Evolutionary conservation across 1,140 invertebrate genomes (phyloP), one percentile per base, ranked within the genome.

Genomic region (Schlechtendalia chinensis): DNA sequence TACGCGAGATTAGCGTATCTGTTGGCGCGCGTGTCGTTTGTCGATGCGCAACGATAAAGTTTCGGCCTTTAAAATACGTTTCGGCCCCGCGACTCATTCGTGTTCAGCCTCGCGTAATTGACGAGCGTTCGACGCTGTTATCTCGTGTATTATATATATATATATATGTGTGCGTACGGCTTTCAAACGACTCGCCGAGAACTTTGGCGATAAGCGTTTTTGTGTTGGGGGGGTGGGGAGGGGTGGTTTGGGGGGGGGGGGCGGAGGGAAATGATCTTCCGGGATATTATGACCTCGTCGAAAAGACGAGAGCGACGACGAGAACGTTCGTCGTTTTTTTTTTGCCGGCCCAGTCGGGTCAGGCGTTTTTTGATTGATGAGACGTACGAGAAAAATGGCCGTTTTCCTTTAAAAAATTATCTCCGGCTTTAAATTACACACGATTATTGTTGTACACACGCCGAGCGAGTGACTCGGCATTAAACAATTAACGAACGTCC

Each of bases 401-500:
- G 58, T 75, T 75, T 75, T 12, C 54, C 59, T 59, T 59, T 16
- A 58, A 74, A 69, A 72, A 75, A 75, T 59, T n/a, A 59, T 59
- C 72, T 17, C 6, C 72, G 32, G n/a, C n/a, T 39, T 24, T 39
- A 4, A 39, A 59, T 59, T 47, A 67, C 22, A 47, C 1, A 47
- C 32, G 61, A 39, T 74, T 74, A 74, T 54, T 54, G 19, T 65
- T 65, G 63, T 65, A 65, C 63, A 61, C 19, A 29, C 17, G 27
- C 0, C 14, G 11, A 16, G 4, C 11, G 12, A 59, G n/a, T 75
- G 72, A 75, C 72, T 75, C 45, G 32, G 72, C 72, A 59, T 59
- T 59, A 75, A 75, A 75, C 72, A 75, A 75, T 75, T 75, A 75
- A 75, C 72, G 50, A 16, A 22, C 24, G 17, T 75, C 72, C 72